phyloP scores from a whole-genome alignment of 2,797 vertebrate species.

The Dermochelys coriacea region DNA sequence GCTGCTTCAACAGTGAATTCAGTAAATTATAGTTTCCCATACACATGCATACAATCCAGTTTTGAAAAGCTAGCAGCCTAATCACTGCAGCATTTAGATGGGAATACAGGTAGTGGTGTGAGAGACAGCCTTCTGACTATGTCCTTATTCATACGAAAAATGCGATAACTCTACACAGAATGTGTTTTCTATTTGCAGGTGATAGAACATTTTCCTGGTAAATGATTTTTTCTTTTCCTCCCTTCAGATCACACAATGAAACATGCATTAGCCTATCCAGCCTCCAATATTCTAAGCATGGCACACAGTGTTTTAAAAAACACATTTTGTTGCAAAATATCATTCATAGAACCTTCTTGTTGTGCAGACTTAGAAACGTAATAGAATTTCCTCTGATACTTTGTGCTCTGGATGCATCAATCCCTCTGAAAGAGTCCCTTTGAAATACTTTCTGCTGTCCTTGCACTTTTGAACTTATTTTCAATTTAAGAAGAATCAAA shows the following conservation, averaged over 20 bases:
- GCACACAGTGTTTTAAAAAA: background rate
- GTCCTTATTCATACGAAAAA: constrained; percentile 43
- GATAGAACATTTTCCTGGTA: constrained; percentile 47
- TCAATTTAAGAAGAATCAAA: constrained; percentile 15
- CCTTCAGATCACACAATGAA: constrained; percentile 63
- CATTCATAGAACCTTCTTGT: background rate
- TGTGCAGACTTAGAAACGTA: background rate
- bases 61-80: background rate
- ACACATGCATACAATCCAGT: constrained; percentile 23
- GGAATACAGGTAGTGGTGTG: background rate
- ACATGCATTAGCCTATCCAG: constrained; percentile 5
- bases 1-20: background rate
- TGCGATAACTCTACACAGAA: background rate
- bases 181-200: constrained; percentile 49
- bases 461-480: constrained; percentile 15
- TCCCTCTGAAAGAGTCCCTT: background rate
- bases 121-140: constrained; percentile 43
- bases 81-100: constrained; percentile 3
- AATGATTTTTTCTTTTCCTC: constrained; percentile 40
- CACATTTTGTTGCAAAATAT: background rate
- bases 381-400: background rate
- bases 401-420: background rate
- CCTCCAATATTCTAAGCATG: background rate
- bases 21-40: background rate
- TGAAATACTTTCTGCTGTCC: background rate